Percentiles rank a stretch among this genome's conserved stretches.
phyloP scores from a whole-genome alignment of 2,113 vertebrate genomes.

The Notechis scutatus region DNA sequence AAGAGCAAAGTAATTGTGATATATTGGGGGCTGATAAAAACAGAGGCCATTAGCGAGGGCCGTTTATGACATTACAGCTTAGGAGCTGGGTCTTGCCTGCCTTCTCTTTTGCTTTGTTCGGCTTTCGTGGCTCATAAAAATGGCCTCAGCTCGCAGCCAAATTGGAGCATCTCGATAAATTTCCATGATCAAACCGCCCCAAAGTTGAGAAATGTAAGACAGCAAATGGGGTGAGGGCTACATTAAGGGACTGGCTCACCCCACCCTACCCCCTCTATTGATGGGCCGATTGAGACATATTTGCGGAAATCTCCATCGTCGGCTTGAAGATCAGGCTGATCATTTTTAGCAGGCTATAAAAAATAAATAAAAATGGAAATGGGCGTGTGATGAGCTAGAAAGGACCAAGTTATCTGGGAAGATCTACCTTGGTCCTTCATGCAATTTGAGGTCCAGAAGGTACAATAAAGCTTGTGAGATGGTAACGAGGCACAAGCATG shows the following conservation, averaged over 20 bases:
- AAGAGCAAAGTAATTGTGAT: constrained; percentile 80
- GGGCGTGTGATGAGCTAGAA: not conserved
- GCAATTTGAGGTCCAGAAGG: not conserved
- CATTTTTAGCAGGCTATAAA: not conserved
- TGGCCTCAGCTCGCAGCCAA: constrained; percentile 84
- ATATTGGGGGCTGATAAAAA: constrained; percentile 84
- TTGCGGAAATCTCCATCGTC: constrained; percentile 56
- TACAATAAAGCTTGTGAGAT: not conserved
- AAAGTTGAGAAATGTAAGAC: constrained; percentile 87
- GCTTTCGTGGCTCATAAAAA: constrained; percentile 83
- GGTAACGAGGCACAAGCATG: too few species aligned
- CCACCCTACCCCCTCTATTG: not conserved
- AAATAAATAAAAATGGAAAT: not conserved
- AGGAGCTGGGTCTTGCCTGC: constrained; percentile 76
- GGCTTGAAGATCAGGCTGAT: constrained; percentile 40
- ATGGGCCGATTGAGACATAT: constrained; percentile 13
- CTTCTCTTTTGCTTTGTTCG: constrained; percentile 76
- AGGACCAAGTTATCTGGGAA: not conserved
- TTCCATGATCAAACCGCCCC: constrained; percentile 82
- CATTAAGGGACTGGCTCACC: constrained; percentile 61
- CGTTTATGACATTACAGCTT: constrained; percentile 88
- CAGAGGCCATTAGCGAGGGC: constrained; percentile 82
- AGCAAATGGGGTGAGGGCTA: constrained; percentile 72
- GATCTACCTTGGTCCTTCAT: not conserved
- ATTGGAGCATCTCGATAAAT: constrained; percentile 80